Percentiles rank a stretch among this genome's conserved stretches.
phyloP scores from a whole-genome alignment of 1,140 invertebrate species.

The Dufourea novaeangliae region DNA sequence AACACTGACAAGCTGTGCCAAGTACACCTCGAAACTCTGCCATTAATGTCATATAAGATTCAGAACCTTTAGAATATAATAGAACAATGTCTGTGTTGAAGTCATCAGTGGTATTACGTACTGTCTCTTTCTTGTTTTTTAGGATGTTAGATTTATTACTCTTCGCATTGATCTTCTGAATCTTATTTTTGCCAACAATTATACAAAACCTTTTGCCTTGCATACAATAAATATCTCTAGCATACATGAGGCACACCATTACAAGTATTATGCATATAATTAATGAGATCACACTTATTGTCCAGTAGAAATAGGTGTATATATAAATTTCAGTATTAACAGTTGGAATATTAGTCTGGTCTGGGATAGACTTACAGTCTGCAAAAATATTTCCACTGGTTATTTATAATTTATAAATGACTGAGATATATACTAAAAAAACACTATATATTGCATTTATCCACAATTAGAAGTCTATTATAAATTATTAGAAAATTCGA shows the following conservation, averaged over 20 bases:
- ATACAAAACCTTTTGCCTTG: not conserved
- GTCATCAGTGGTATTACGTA: not conserved
- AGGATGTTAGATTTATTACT: not conserved
- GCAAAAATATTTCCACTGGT: not conserved
- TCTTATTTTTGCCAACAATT: conserved; percentile 3
- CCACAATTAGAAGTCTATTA: too few species aligned
- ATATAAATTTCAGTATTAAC: too few species aligned
- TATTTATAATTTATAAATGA: conserved; percentile 5
- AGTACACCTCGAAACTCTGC: conserved; percentile 66
- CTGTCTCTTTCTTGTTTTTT: not conserved
- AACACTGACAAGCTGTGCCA: conserved; percentile 55
- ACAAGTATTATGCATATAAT: conserved; percentile 6
- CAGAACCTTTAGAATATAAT: conserved; percentile 65
- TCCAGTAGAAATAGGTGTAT: not conserved
- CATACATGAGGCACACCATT: conserved; percentile 25
- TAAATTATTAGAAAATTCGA: not conserved
- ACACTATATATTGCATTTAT: too few species aligned
- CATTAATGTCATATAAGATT: conserved; percentile 69
- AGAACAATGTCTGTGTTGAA: conserved; percentile 62
- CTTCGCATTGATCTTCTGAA: not conserved
- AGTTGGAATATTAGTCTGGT: not conserved
- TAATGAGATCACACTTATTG: conserved; percentile 22
- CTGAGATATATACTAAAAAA: not conserved
- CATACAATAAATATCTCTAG: not conserved
- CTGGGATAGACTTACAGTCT: not conserved